Percentiles rank a stretch among this genome's conserved stretches.
Evolutionary conservation across 2,113 vertebrate species (phyloP).

Genomic region (Agelaius phoeniceus): DNA sequence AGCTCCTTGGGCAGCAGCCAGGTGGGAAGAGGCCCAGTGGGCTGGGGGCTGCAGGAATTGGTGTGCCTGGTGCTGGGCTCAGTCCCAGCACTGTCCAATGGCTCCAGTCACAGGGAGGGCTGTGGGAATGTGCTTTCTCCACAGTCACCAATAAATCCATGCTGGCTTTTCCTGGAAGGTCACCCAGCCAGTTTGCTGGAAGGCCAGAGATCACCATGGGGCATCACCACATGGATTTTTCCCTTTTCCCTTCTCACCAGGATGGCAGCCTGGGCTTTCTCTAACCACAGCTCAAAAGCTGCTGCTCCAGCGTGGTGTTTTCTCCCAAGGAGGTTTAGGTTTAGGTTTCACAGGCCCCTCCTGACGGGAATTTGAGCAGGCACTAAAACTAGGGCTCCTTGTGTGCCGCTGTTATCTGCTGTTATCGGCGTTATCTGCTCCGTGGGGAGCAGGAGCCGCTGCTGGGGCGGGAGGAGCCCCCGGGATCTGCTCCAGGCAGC

Average conservation of each 20-base stretch:
- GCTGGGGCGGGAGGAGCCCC: neutral
- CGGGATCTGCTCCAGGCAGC: neutral
- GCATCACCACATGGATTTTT: neutral
- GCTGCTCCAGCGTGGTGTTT: neutral
- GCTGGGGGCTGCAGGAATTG: neutral
- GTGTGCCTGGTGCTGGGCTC: neutral
- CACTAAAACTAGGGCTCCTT: neutral
- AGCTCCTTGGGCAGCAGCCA: neutral
- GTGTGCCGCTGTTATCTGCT: neutral
- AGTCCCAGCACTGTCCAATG: fast-evolving
- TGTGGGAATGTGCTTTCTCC: neutral
- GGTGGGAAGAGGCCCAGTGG: neutral
- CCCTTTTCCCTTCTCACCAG: neutral
- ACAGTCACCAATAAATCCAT: fast-evolving
- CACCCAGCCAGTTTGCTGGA: neutral
- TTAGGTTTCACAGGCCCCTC: neutral
- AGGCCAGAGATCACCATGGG: neutral
- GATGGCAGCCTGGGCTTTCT: neutral
- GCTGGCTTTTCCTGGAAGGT: neutral
- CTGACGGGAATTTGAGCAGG: neutral
- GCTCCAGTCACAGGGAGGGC: neutral
- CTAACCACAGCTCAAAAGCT: neutral
- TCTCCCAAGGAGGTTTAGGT: neutral
- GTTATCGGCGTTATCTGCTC: neutral
- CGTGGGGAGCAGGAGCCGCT: neutral